These are phyloP conservation scores for Cheirogaleus medius DNA, from an alignment of 2,113 vertebrate species.

Conservation along the genomic window DNA sequence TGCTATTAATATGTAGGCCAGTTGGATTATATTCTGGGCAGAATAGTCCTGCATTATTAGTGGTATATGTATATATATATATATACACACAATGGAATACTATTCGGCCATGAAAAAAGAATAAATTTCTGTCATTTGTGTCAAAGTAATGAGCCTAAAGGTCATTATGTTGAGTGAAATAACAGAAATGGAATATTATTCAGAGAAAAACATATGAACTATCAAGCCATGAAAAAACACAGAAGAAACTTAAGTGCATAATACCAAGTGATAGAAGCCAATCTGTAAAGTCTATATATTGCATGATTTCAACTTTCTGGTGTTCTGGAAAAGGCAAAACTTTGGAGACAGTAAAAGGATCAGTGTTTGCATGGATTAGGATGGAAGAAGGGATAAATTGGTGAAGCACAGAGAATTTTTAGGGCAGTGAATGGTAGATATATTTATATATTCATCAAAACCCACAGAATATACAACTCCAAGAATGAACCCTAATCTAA, in stretches of 20 bases:
- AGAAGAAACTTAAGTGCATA: neutral
- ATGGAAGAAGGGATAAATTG: neutral
- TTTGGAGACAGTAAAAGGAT: neutral
- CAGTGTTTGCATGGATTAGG: neutral
- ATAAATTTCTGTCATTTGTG: no score
- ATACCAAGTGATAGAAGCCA: neutral
- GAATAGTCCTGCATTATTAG: neutral
- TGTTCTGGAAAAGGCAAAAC: neutral
- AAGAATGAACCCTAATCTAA: neutral
- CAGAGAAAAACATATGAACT: neutral
- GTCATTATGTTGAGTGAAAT: no score
- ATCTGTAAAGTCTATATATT: neutral
- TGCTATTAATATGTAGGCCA: neutral
- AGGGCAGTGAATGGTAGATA: neutral
- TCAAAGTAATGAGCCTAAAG: no score
- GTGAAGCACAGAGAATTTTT: neutral
- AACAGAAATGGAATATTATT: neutral
- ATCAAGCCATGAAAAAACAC: neutral
- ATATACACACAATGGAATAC: no score
- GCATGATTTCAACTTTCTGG: neutral
- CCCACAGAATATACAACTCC: neutral
- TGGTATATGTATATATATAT: no score
- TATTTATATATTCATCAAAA: neutral
- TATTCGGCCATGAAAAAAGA: no score
- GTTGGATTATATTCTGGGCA: neutral